These are phyloP conservation scores for chimpanzee (Pan troglodytes) DNA, from an alignment of 2,113 vertebrate genomes.

Conservation along the genomic window NHGRI_mPanTro3-v2.1_pri NC_072398.2:91501501-91502000, in stretches of 20 bases:
- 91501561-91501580: background rate
- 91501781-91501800: conserved; percentile 9
- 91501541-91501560: background rate
- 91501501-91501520: background rate
- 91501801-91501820: background rate
- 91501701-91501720: background rate
- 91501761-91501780: background rate
- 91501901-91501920: background rate
- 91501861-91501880: background rate
- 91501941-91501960: background rate
- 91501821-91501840: background rate
- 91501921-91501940: background rate
- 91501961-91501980: background rate
- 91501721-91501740: conserved; percentile 36
- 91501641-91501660: background rate
- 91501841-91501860: background rate
- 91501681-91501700: background rate
- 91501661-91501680: background rate
- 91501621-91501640: background rate
- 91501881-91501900: background rate
- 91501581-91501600: background rate
- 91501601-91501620: background rate
- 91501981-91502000: background rate
- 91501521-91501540: background rate
- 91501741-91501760: background rate